Base-by-base conservation (phyloP, 2,888 invertebrate species). In the Himalopsyche japonica region DNA sequence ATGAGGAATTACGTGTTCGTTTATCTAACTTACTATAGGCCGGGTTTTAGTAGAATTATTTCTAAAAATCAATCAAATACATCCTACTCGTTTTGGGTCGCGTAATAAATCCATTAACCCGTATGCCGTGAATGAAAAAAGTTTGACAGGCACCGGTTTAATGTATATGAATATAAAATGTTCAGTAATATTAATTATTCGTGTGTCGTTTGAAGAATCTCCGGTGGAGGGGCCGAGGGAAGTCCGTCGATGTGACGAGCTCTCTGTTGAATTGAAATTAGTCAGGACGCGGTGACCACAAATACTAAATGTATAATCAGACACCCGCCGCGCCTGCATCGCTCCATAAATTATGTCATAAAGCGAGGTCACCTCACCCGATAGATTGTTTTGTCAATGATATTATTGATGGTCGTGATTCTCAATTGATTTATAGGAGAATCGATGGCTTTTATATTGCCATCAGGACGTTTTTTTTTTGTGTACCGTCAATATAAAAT, bases 231-330 rank as follows among this genome's bases (percentile, higher is more conserved):
- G 80, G 76, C 80, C 34, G 78, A 37, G 78, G 20, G 27, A 32
- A 48, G 24, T 6, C 76, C 49, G 79, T 64, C 83, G 64, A 57
- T 84, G 84, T 49, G 79, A n/a, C 30, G 27, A 76, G 30, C 49
- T 82, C 79, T 70, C 57, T 24, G 76, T 70, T 37, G 84, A 86
- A 86, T 86, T 32, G 34, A 80, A 86, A 86, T 86, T 77, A 76
- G 57, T 32, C 64, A 77, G 78, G 20, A 57, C 20, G 24, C 7
- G 57, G 83, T 84, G 83, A 81, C 83, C 20, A 24, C 18, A 24
- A 27, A 43, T 34, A 43, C 18, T 10, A 30, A 57, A 43, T 43
- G 43, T 43, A 12, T 15, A 15, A 2, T 43, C 43, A 43, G 43
- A 43, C 43, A 15, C 15, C 15, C 15, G 15, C 12, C 15, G 15